Evolutionary conservation across 23 tunicate genomes (phyloP).

Genomic region (Halocynthia aurantium): DNA sequence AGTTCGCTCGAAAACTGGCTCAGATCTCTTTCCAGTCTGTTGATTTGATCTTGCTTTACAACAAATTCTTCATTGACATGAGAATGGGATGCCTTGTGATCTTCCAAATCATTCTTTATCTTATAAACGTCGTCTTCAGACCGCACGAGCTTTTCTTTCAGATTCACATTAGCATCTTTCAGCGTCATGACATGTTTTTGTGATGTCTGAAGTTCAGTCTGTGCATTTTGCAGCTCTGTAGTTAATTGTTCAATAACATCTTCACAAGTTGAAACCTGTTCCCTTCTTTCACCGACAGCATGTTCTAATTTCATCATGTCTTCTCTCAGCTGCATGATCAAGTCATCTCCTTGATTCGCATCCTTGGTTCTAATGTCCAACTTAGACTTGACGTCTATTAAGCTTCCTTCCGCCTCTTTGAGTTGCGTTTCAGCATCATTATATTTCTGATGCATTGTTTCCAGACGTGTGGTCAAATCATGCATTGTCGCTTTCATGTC

Average conservation of each 20-base stretch:
- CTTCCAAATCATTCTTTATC: constrained; percentile 40
- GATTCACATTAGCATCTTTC: constrained; percentile 65
- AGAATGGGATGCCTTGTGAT: constrained; percentile 51
- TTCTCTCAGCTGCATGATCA: constrained; percentile 40
- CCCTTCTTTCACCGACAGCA: constrained; percentile 29
- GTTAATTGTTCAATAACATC: constrained; percentile 78
- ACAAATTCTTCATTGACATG: constrained; percentile 62
- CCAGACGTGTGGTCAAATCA: constrained; percentile 28
- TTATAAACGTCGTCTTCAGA: constrained; percentile 39
- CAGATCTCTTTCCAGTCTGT: constrained; percentile 39
- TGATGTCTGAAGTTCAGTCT: constrained; percentile 44
- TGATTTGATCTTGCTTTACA: constrained; percentile 54
- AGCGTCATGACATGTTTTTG: constrained; percentile 52
- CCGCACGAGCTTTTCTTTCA: constrained; percentile 39
- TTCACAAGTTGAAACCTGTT: constrained; percentile 68
- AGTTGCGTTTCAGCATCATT: constrained; percentile 46
- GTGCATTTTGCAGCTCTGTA: constrained; percentile 54
- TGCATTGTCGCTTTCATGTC: constrained; percentile 45
- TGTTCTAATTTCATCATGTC: constrained; percentile 53
- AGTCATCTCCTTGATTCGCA: constrained; percentile 59
- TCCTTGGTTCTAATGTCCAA: constrained; percentile 56
- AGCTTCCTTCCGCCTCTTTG: constrained; percentile 46
- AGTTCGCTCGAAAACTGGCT: constrained; percentile 27
- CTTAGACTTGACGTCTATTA: constrained; percentile 55
- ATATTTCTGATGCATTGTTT: constrained; percentile 36